A percentile compares a stretch with the other conserved stretches of the same genome.
These are phyloP conservation scores for Rallus crepitans DNA, from an alignment of 2,797 vertebrate genomes.

Conservation along the genomic window DNA sequence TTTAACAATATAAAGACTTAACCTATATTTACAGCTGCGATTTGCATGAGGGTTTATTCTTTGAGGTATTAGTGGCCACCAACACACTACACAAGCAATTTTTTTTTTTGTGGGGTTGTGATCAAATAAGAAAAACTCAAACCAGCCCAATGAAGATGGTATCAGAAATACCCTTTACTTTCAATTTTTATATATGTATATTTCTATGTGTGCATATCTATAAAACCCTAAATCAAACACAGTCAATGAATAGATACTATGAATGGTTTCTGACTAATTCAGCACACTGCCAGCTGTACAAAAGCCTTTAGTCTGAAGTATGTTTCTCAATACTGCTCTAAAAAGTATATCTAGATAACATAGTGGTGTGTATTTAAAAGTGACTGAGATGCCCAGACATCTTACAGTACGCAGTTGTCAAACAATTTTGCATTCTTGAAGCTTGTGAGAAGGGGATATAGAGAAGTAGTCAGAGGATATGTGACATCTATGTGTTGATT, in stretches of 20 bases:
- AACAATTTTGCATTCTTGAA: background rate
- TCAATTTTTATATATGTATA: background rate
- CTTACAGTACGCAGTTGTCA: background rate
- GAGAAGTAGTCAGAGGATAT: background rate
- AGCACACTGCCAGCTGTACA: background rate
- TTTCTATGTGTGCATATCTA: background rate
- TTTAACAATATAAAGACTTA: slow-evolving; percentile 47
- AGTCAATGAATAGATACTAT: background rate
- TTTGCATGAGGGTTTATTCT: slow-evolving; percentile 23
- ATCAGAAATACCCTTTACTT: background rate
- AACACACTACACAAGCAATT: background rate
- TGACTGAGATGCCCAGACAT: background rate
- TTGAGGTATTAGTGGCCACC: background rate
- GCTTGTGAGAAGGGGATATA: background rate
- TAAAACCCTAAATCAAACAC: background rate
- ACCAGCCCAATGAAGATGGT: background rate
- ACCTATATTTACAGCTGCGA: slow-evolving; percentile 46
- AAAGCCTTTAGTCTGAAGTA: background rate
- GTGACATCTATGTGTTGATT: background rate
- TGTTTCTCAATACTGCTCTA: background rate
- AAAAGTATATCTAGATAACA: background rate
- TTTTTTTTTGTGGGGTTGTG: background rate
- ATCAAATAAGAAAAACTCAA: background rate
- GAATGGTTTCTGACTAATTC: background rate
- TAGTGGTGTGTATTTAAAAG: background rate